Evolutionary conservation across 2,113 vertebrate genomes (phyloP).

Genomic region (Gorsachius goisagi): DNA sequence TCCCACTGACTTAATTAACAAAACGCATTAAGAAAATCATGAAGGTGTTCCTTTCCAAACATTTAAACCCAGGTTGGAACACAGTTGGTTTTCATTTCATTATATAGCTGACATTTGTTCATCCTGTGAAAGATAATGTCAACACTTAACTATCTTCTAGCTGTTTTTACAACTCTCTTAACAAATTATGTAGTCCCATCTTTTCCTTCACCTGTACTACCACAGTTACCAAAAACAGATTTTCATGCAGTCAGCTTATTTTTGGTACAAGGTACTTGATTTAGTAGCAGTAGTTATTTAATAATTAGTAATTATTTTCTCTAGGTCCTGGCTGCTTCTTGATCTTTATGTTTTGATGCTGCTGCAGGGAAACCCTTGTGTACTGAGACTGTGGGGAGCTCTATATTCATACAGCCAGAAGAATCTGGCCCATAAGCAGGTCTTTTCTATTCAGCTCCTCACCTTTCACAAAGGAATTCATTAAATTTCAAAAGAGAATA

Average conservation of each 20-base stretch:
- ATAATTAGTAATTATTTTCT: not conserved
- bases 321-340: not conserved
- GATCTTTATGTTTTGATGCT: not conserved
- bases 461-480: constrained; percentile 26
- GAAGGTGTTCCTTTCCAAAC: constrained; percentile 16
- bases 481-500: constrained; percentile 37
- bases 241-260: not conserved
- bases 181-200: not conserved
- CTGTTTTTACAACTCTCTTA: not conserved
- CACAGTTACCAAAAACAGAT: not conserved
- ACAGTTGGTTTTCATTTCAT: not conserved
- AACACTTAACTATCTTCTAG: not conserved
- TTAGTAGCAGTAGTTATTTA: not conserved
- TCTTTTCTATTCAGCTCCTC: constrained; percentile 33
- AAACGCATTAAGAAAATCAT: constrained; percentile 17
- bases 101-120: constrained; percentile 16
- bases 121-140: constrained; percentile 7
- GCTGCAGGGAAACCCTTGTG: not conserved
- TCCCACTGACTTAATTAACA: constrained; percentile 6
- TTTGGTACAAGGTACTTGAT: not conserved
- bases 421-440: not conserved
- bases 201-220: not conserved
- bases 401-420: not conserved
- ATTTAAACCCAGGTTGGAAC: constrained; percentile 18
- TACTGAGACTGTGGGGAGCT: not conserved